Percentiles rank a stretch among this genome's conserved stretches.
These are phyloP conservation scores for Hyaena hyaena DNA, from an alignment of 2,113 vertebrate genomes.

Conservation along the genomic window DNA sequence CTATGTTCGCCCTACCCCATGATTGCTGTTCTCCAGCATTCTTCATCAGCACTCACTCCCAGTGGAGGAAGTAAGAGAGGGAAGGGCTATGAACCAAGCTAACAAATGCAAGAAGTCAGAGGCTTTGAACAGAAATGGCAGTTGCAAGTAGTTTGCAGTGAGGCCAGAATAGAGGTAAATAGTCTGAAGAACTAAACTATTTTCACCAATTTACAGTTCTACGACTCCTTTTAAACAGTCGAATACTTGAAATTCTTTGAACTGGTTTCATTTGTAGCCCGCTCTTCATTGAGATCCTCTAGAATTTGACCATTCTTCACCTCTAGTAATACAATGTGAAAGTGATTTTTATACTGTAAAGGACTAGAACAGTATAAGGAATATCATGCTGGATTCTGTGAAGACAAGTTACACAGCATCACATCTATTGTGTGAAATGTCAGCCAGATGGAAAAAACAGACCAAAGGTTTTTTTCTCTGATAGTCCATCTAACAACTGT, in stretches of 20 bases:
- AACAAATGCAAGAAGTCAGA: neutral
- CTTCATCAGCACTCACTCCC: neutral
- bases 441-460: neutral
- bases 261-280: neutral
- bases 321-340: constrained; percentile 8
- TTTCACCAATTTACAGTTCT: neutral
- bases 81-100: neutral
- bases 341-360: neutral
- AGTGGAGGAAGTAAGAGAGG: neutral
- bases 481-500: neutral
- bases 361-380: neutral
- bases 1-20: neutral
- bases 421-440: neutral
- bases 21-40: neutral
- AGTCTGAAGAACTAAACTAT: neutral
- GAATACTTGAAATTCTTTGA: constrained; percentile 34
- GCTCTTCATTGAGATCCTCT: constrained; percentile 13
- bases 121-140: neutral
- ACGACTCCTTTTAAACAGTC: neutral
- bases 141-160: neutral
- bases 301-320: neutral
- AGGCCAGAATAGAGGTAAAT: neutral
- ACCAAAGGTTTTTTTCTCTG: neutral
- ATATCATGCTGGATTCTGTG: neutral
- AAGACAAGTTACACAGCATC: neutral